Evolutionary conservation across 1,140 invertebrate genomes (phyloP).

Genomic region (Nomia melanderi): DNA sequence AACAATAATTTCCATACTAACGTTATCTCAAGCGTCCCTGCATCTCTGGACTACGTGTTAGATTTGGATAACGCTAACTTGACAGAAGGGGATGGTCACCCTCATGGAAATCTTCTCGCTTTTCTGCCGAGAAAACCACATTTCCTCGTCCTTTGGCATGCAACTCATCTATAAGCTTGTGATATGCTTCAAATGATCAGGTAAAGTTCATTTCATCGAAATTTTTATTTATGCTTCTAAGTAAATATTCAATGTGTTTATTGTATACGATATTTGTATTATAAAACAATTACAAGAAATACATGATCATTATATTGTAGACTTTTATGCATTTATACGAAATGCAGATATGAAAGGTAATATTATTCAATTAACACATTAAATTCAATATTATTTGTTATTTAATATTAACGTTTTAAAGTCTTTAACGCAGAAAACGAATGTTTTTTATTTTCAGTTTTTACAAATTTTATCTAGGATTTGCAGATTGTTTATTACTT

Average conservation of each 20-base stretch:
- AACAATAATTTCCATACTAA: constrained; percentile 66
- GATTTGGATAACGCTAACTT: constrained; percentile 66
- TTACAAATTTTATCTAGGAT: no score
- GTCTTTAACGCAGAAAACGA: no score
- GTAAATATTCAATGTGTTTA: background rate
- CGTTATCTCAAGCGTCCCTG: constrained; percentile 51
- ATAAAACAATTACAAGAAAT: no score
- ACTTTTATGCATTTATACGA: no score
- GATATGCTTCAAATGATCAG: constrained; percentile 3
- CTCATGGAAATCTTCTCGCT: constrained; percentile 49
- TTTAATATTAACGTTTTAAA: no score
- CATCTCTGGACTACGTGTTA: constrained; percentile 53
- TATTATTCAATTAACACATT: no score
- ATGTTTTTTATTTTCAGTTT: no score
- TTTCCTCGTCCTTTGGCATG: constrained; percentile 32
- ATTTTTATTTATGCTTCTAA: background rate
- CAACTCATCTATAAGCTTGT: constrained; percentile 21
- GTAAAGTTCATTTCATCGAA: background rate
- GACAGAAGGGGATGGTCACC: constrained; percentile 51
- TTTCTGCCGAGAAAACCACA: constrained; percentile 39
- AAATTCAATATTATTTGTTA: no score
- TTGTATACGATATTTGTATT: no score
- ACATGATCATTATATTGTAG: no score
- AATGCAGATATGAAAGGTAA: no score
- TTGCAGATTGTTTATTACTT: no score